These are phyloP conservation scores for Trichonephila clavipes DNA, from an alignment of 1,140 invertebrate genomes.

Conservation along the genomic window DNA sequence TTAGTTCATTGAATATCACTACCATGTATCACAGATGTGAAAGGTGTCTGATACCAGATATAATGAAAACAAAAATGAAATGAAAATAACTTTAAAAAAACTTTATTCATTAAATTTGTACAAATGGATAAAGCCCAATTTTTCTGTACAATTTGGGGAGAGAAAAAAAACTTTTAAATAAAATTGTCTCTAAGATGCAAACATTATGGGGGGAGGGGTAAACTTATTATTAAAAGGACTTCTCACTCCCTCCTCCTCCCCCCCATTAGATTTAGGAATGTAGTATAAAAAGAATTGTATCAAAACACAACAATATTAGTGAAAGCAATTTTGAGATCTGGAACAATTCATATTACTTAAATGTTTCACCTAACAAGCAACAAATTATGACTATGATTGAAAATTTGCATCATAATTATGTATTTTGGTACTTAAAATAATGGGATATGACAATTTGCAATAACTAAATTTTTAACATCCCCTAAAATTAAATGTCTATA, in stretches of 20 bases:
- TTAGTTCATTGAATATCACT: too few species aligned
- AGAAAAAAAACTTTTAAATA: not conserved
- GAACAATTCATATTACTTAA: not conserved
- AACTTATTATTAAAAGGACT: too few species aligned
- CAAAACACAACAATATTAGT: not conserved
- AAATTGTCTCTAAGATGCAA: not conserved
- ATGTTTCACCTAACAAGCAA: not conserved
- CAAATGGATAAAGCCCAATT: constrained; percentile 5
- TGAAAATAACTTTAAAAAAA: not conserved
- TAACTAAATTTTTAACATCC: not conserved
- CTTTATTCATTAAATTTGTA: not conserved
- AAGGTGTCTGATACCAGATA: too few species aligned
- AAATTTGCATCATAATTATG: not conserved
- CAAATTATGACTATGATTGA: not conserved
- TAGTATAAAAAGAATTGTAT: not conserved
- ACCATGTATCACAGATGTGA: too few species aligned
- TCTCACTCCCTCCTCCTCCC: not conserved
- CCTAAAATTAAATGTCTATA: not conserved
- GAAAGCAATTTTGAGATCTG: not conserved
- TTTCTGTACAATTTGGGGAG: not conserved
- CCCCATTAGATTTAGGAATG: not conserved
- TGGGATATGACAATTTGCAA: not conserved
- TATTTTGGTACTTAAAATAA: not conserved
- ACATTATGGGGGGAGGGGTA: too few species aligned
- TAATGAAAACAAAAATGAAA: too few species aligned